These are phyloP conservation scores for Caradrina kadenii DNA, from an alignment of 2,888 invertebrate species.

Conservation along the genomic window DNA sequence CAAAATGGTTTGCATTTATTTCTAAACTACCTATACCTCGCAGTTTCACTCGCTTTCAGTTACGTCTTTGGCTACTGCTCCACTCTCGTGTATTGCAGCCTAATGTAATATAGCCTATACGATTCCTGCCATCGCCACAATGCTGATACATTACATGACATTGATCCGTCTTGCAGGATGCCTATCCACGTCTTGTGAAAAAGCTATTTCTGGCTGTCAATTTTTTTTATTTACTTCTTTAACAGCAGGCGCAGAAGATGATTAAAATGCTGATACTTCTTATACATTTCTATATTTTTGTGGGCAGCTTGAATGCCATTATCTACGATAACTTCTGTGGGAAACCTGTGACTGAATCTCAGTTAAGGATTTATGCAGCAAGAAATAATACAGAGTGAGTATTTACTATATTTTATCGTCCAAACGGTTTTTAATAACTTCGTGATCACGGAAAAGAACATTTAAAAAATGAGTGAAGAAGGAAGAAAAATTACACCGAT, in stretches of 20 bases:
- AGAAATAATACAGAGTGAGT: slow-evolving; percentile 33
- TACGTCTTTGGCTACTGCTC: too few species aligned
- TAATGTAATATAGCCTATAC: too few species aligned
- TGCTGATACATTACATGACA: too few species aligned
- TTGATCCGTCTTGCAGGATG: too few species aligned
- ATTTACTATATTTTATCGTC: background rate
- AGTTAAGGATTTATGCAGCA: slow-evolving; percentile 17
- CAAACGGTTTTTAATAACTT: background rate
- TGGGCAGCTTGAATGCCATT: slow-evolving; percentile 5
- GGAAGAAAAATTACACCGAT: too few species aligned
- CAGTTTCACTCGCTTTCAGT: too few species aligned
- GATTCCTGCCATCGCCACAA: too few species aligned
- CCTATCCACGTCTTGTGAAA: too few species aligned
- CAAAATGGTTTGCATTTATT: too few species aligned
- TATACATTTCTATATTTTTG: background rate
- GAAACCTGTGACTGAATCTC: slow-evolving; percentile 12
- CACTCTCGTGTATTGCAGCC: too few species aligned
- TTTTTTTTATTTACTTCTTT: background rate
- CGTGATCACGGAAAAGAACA: background rate
- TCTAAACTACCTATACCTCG: too few species aligned
- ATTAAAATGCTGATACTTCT: slow-evolving; percentile 9
- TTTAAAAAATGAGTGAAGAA: background rate
- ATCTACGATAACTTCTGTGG: slow-evolving; percentile 37
- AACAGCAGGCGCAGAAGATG: background rate
- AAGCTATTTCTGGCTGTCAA: too few species aligned